These are phyloP conservation scores for Brachypterus glaber DNA, from an alignment of 2,888 invertebrate genomes.

Conservation along the genomic window DNA sequence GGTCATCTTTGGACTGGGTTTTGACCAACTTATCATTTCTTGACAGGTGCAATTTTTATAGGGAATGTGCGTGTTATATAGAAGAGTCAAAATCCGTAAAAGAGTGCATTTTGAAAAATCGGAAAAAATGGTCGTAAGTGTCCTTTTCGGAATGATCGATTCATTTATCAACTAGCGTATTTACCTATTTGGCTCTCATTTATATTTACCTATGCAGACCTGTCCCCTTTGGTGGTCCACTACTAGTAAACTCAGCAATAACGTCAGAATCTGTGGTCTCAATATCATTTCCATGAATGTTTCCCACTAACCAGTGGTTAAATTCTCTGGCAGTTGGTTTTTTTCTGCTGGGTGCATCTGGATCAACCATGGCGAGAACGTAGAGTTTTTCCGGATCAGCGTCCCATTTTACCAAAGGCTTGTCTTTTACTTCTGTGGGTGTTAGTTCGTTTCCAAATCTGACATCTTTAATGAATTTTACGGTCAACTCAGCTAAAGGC, in stretches of 20 bases:
- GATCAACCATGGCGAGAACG: constrained; percentile 55
- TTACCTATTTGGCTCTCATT: no score
- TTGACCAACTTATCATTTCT: no score
- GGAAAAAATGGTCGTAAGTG: no score
- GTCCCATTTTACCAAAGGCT: constrained; percentile 57
- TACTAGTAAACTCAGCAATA: constrained; percentile 35
- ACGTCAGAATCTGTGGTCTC: constrained; percentile 51
- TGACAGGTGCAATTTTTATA: no score
- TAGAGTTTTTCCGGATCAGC: constrained; percentile 53
- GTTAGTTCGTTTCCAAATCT: constrained; percentile 57
- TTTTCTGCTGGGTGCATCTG: constrained; percentile 63
- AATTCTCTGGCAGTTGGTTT: constrained; percentile 60
- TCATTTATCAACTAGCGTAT: no score
- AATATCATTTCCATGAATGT: constrained; percentile 55
- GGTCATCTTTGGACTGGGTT: no score
- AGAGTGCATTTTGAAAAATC: no score
- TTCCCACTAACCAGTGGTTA: constrained; percentile 70
- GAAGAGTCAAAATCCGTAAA: no score
- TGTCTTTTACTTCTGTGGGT: constrained; percentile 60
- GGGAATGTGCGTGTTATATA: no score
- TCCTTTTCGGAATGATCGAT: no score
- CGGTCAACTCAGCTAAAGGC: constrained; percentile 45
- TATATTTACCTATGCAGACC: constrained; percentile 51
- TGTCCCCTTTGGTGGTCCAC: constrained; percentile 66
- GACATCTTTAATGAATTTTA: constrained; percentile 47